These are phyloP conservation scores for Diarsia dahlii DNA, from an alignment of 2,888 invertebrate genomes.

Conservation along the genomic window DNA sequence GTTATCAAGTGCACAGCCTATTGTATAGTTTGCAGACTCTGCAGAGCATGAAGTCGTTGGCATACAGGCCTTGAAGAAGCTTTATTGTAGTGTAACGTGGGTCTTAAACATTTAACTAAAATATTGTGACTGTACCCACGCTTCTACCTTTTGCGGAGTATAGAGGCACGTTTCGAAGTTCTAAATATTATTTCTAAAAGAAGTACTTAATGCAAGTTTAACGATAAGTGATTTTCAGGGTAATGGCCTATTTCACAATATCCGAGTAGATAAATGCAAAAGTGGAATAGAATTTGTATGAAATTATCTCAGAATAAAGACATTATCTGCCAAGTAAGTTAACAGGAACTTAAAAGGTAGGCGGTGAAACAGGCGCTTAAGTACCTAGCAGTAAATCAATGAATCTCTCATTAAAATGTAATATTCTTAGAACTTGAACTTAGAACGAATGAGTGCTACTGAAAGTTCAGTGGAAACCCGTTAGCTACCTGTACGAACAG, in stretches of 20 bases:
- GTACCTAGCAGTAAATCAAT: neutral
- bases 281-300: too few species aligned
- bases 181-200: too few species aligned
- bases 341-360: too few species aligned
- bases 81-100: conserved; percentile 23
- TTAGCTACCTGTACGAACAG: neutral
- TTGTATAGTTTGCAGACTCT: neutral
- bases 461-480: neutral
- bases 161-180: neutral
- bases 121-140: neutral
- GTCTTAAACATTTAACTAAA: neutral
- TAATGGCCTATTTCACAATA: too few species aligned
- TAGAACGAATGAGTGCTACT: neutral
- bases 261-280: too few species aligned
- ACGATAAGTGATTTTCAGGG: too few species aligned
- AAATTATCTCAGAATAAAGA: too few species aligned
- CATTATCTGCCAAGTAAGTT: too few species aligned
- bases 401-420: neutral
- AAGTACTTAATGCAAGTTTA: too few species aligned
- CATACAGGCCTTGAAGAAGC: neutral
- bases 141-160: neutral
- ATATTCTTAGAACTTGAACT: neutral
- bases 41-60: neutral
- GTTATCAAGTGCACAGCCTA: conserved; percentile 14
- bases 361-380: too few species aligned